Percentiles rank a stretch among this genome's conserved stretches.
Conservation (phyloP, 1,140 invertebrate genomes). For the Pseudomyrmex sp. region DNA sequence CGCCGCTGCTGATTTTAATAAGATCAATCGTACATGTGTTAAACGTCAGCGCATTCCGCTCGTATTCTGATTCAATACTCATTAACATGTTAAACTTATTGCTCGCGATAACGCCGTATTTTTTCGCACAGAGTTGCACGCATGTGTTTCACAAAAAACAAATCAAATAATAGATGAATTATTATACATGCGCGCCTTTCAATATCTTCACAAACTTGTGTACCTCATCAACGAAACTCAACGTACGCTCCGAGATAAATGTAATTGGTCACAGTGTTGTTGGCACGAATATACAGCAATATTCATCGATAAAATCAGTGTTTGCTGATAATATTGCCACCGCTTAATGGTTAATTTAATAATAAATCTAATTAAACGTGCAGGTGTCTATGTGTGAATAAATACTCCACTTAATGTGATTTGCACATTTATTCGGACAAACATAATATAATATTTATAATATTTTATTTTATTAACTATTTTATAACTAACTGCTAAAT, state of each 20-base stretch:
- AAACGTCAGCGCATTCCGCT: background rate
- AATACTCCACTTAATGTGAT: no score
- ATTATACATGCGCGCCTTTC: background rate
- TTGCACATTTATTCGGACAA: no score
- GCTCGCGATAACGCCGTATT: background rate
- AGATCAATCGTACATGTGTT: conserved; percentile 9
- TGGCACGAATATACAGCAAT: background rate
- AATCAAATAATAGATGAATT: conserved; percentile 5
- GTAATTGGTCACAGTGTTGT: background rate
- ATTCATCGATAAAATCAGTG: conserved; percentile 20
- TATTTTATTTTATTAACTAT: background rate
- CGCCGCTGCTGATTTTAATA: background rate
- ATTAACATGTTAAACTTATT: background rate
- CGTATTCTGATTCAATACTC: conserved; percentile 12
- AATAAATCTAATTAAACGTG: conserved; percentile 16
- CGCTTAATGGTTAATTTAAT: conserved; percentile 8
- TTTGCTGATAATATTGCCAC: conserved; percentile 6
- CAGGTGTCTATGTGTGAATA: background rate
- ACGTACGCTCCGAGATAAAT: conserved; percentile 2
- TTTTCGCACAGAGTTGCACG: no score
- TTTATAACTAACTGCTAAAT: background rate
- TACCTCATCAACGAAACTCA: conserved; percentile 13
- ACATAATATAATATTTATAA: no score
- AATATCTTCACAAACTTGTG: conserved; percentile 18
- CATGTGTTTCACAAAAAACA: conserved; percentile 17